Percentiles rank a stretch among this genome's conserved stretches.
Conservation (phyloP, 2,888 invertebrate species). For the Cheilosia scutellata region DNA sequence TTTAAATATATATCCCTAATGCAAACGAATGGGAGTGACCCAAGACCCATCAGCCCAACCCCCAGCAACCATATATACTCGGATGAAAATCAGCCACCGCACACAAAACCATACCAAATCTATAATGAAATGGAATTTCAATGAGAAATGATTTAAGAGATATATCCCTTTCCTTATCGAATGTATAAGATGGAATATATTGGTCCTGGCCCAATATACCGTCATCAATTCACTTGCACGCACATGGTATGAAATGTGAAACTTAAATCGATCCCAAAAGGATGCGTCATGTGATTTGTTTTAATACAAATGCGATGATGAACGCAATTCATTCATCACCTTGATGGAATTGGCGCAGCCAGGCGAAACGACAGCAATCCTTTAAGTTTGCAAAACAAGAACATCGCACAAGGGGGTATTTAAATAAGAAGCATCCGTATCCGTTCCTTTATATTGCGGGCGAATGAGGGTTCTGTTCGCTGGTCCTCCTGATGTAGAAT, state of each 20-base stretch:
- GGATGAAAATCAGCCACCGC: not conserved
- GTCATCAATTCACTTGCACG: constrained; percentile 48
- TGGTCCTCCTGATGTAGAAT: constrained; percentile 24
- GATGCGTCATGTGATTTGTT: constrained; percentile 54
- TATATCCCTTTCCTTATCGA: constrained; percentile 60
- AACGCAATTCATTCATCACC: constrained; percentile 58
- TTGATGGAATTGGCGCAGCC: constrained; percentile 40
- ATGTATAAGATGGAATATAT: constrained; percentile 16
- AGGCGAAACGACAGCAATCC: constrained; percentile 26
- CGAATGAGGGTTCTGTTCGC: not conserved
- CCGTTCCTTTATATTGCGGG: too few species aligned
- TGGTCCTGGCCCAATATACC: constrained; percentile 29
- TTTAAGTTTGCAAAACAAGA: constrained; percentile 21
- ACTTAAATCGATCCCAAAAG: constrained; percentile 40
- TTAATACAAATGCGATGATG: constrained; percentile 38
- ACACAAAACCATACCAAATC: constrained; percentile 37
- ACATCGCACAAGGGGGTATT: constrained; percentile 36
- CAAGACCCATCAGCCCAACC: not conserved
- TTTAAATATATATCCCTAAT: constrained; percentile 60
- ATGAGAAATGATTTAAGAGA: constrained; percentile 66
- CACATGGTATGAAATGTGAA: constrained; percentile 35
- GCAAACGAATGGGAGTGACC: constrained; percentile 23
- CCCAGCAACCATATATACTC: not conserved
- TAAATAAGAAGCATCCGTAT: constrained; percentile 14
- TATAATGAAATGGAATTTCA: constrained; percentile 66